Base-by-base conservation (phyloP, 2,888 invertebrate species). In the Nomada hirtipes region DNA sequence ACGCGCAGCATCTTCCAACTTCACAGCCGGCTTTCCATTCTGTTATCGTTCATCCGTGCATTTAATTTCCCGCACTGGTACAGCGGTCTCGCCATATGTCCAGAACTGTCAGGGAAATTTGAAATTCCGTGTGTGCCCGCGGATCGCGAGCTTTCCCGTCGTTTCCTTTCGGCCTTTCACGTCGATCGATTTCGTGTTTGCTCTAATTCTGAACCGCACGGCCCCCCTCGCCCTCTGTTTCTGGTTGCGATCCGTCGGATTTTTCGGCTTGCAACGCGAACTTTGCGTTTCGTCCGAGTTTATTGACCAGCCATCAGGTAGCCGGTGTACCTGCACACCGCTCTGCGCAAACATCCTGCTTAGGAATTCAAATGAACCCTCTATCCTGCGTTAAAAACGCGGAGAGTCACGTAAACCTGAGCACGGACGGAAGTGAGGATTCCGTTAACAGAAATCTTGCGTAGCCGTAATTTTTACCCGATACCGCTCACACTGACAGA, bases 371-470 rank as follows among this genome's bases (percentile, higher is more conserved):
- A 86, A 86, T 86, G 81, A 83, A 71, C 67, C 20, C 55, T 20
- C 18, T 61, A 20, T 23, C 42, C 64, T 50, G 26, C 57, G 57
- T 68, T 76, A 61, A 74, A 42, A 70, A 23, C 52, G 26, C 18
- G 20, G 67, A 63, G 74, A 55, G 61, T 82, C 78, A 52, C 73
- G 70, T 79, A 73, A 63, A 57, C 47, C 57, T 29, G 52, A 44
- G 36, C 36, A 29, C 11, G 47, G n/a, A 52, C 72, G 69, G 68
- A 82, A 82, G 78, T 78, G 79, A 64, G 77, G 77, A 84, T 86
- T 86, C 74, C 75, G 61, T 52, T 75, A 67, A 42, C 81, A 76
- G 84, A 83, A 86, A 86, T 86, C 77, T 79, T 84, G 84, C 80
- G 78, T 50, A 70, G 76, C 20, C 36, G 65, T 73, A 79, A 84